A percentile compares a stretch with the other conserved stretches of the same genome.
Conservation (phyloP, 30 jellyfish, hydroid and myxozoan species). For the Aurelia aurita complex sp. Pacific region DNA sequence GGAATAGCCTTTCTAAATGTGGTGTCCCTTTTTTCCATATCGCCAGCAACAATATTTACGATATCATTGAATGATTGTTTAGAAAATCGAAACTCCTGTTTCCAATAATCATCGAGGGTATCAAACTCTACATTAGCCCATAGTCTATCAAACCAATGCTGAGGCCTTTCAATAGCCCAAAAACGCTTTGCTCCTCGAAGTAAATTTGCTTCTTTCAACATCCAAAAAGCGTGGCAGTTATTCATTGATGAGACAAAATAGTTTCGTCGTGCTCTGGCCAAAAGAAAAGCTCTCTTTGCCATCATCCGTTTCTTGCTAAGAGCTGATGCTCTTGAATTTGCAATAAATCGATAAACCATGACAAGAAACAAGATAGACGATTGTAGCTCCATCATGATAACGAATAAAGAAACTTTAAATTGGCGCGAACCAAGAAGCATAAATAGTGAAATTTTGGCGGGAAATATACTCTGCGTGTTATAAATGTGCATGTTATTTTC, state of each 20-base stretch:
- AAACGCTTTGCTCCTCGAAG: constrained; percentile 31
- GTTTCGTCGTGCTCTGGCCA: constrained; percentile 21
- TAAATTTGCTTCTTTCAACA: background rate
- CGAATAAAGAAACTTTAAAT: constrained; percentile 21
- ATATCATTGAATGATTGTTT: constrained; percentile 23
- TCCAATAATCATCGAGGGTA: constrained; percentile 44
- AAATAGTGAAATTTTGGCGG: constrained; percentile 20
- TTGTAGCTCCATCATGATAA: constrained; percentile 23
- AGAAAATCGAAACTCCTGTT: constrained; percentile 30
- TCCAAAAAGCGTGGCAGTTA: constrained; percentile 12
- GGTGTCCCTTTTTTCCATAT: constrained; percentile 27
- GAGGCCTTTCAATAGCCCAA: constrained; percentile 44
- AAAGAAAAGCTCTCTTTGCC: constrained; percentile 36
- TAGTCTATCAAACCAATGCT: constrained; percentile 25
- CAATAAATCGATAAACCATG: background rate
- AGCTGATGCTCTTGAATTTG: background rate
- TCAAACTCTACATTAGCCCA: constrained; percentile 35
- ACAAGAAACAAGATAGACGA: constrained; percentile 31
- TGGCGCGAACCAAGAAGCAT: constrained; percentile 29
- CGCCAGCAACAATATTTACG: constrained; percentile 11
- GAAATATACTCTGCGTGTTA: constrained; percentile 17
- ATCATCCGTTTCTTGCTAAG: constrained; percentile 13
- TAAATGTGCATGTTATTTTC: constrained; percentile 11
- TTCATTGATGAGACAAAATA: constrained; percentile 12
- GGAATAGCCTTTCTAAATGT: constrained; percentile 24